phyloP scores from a whole-genome alignment of 2,888 invertebrate genomes.

The Prosapia bicincta region DNA sequence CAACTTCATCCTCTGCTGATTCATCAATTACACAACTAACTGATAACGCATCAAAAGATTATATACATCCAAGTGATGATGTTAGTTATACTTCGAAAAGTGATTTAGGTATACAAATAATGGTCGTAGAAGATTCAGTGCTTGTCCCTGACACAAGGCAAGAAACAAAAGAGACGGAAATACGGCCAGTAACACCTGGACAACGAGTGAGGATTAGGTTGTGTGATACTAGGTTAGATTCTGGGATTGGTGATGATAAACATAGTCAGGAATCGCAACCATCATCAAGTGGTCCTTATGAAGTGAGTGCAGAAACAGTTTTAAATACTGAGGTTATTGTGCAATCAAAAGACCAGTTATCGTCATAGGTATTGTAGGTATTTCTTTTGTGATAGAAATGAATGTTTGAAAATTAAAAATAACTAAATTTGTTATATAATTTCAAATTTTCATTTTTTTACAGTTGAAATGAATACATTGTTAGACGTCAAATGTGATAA shows the following conservation, averaged over 20 bases:
- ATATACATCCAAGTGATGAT: slow-evolving; percentile 2
- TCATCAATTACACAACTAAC: slow-evolving; percentile 26
- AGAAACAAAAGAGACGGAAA: not conserved
- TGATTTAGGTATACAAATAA: slow-evolving; percentile 26
- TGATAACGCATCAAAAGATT: not conserved
- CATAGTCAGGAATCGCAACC: slow-evolving; percentile 39
- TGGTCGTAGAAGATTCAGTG: slow-evolving; percentile 20
- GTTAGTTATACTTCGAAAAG: slow-evolving; percentile 26
- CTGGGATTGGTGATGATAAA: slow-evolving; percentile 38
- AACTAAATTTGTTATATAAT: too few relatives aligned
- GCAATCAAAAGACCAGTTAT: not conserved
- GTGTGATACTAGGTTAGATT: slow-evolving; percentile 37
- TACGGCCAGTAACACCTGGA: slow-evolving; percentile 22
- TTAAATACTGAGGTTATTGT: not conserved
- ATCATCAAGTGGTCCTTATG: slow-evolving; percentile 30
- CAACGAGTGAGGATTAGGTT: slow-evolving; percentile 37
- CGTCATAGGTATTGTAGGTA: not conserved
- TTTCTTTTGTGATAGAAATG: too few relatives aligned
- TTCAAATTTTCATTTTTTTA: too few relatives aligned
- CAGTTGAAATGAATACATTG: too few relatives aligned
- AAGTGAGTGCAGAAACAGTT: slow-evolving; percentile 2
- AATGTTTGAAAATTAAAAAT: too few relatives aligned
- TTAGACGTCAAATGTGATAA: too few relatives aligned
- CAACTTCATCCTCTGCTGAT: slow-evolving; percentile 22
- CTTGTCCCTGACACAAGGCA: not conserved